phyloP scores from a whole-genome alignment of 2,113 vertebrate genomes.

The Thunnus maccoyii region DNA sequence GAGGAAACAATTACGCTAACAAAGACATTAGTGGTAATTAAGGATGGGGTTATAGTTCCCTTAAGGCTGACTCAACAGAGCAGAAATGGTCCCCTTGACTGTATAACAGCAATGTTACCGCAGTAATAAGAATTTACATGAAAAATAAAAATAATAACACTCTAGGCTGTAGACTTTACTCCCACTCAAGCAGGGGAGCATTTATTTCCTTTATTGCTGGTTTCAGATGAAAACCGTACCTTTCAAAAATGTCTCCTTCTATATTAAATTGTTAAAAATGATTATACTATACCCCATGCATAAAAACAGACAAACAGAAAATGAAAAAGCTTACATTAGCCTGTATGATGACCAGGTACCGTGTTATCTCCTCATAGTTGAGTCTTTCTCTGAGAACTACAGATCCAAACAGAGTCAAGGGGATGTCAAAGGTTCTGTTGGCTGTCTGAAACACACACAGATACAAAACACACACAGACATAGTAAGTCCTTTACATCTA shows the following conservation, averaged over 20 bases:
- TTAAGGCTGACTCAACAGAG: conserved; percentile 21
- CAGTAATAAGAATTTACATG: conserved; percentile 37
- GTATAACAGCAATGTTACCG: conserved; percentile 25
- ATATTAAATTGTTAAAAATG: not conserved
- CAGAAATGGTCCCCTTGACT: conserved; percentile 19
- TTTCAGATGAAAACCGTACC: conserved; percentile 11
- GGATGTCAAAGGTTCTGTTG: conserved; percentile 96
- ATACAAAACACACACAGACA: conserved; percentile 25
- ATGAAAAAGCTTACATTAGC: conserved; percentile 91
- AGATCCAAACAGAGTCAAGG: conserved; percentile 93
- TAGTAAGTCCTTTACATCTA: not conserved
- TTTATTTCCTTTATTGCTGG: conserved; percentile 1
- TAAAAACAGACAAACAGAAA: not conserved
- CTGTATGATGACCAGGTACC: conserved; percentile 94
- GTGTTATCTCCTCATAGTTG: conserved; percentile 97
- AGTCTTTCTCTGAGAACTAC: conserved; percentile 94
- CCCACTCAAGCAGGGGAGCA: not conserved
- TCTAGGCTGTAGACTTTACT: not conserved
- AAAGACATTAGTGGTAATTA: conserved; percentile 62
- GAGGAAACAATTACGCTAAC: conserved; percentile 45
- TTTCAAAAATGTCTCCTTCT: not conserved
- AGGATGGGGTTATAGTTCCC: conserved; percentile 29
- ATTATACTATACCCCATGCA: not conserved
- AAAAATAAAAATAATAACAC: conserved; percentile 11
- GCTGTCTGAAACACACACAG: conserved; percentile 85